Conservation (phyloP, 2,888 invertebrate genomes). For the Brachypalpus laphriformis region DNA sequence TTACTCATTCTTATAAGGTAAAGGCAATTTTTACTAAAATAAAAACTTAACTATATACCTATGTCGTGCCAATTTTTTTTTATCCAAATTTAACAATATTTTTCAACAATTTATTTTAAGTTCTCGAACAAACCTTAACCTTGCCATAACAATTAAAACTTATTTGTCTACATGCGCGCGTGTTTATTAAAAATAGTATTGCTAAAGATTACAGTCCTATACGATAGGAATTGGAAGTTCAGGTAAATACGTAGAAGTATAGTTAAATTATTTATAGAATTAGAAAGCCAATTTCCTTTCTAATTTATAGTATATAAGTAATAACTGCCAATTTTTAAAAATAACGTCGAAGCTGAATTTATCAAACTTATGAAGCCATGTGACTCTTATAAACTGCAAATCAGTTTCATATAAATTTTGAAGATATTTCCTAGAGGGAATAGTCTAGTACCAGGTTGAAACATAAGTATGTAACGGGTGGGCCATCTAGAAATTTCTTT, state of each 20-base stretch:
- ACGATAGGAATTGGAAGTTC: constrained; percentile 69
- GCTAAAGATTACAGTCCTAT: constrained; percentile 51
- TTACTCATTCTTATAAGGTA: constrained; percentile 2
- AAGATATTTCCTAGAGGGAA: too few species aligned
- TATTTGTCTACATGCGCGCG: too few species aligned
- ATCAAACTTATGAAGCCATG: too few species aligned
- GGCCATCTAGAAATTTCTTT: too few species aligned
- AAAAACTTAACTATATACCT: constrained; percentile 16
- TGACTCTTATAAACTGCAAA: too few species aligned
- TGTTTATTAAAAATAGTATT: constrained; percentile 32
- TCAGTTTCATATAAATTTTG: too few species aligned
- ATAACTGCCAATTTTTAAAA: too few species aligned
- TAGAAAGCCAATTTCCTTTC: background rate
- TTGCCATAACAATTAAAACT: background rate
- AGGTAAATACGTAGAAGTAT: constrained; percentile 44
- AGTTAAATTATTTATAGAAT: constrained; percentile 40
- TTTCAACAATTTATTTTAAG: too few species aligned
- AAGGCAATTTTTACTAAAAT: constrained; percentile 11
- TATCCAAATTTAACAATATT: constrained; percentile 15
- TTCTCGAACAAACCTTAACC: constrained; percentile 6
- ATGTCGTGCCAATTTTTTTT: constrained; percentile 44
- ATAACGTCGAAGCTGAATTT: too few species aligned
- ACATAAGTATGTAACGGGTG: too few species aligned
- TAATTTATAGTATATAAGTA: too few species aligned
- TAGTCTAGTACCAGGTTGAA: too few species aligned